Base-by-base conservation (phyloP, 1,140 invertebrate species). In the Trachelipus rathkii region DNA sequence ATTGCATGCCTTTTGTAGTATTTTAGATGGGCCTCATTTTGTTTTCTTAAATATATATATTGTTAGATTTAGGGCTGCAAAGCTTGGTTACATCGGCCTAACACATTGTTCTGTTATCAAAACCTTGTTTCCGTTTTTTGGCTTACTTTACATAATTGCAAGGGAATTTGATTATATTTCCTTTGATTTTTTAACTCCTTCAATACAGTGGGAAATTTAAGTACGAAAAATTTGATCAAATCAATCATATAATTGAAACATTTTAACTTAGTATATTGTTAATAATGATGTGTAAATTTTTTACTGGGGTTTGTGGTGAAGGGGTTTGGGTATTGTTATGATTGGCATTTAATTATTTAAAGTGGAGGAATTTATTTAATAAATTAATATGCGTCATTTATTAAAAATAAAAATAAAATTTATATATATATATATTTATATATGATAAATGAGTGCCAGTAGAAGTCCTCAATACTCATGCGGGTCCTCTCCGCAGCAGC, bases 401-500 rank as follows among this genome's bases (percentile, higher is more conserved):
- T 60, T 13, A 3, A 33, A 33, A 33, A 33, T n/a, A n/a, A n/a
- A n/a, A n/a, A n/a, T n/a, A n/a, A n/a, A n/a, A n/a, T n/a, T n/a
- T n/a, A n/a, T n/a, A n/a, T n/a, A n/a, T 3, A 6, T 33, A 3
- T 33, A 33, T 33, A 33, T 33, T 33, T 3, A 33, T 33, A 33
- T 33, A 6, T 3, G 1, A 33, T 3, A 60, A 60, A 60, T 19
- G 50, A 60, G 50, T 60, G 50, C 50, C 8, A 60, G 1, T 60
- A 60, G 19, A 19, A 60, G 50, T 13, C 11, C 11, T 19, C 11
- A 60, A 60, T 60, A 60, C 50, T 60, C 50, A 60, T 60, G 50
- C 50, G 50, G 50, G 19, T 60, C 50, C 50, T 75, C 73, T 75
- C 73, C 68, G 43, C 33, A 66, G 53, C 73, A 33, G 73, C 73